phyloP scores from a whole-genome alignment of 2,113 vertebrate species.

The Baryphthengus martii region DNA sequence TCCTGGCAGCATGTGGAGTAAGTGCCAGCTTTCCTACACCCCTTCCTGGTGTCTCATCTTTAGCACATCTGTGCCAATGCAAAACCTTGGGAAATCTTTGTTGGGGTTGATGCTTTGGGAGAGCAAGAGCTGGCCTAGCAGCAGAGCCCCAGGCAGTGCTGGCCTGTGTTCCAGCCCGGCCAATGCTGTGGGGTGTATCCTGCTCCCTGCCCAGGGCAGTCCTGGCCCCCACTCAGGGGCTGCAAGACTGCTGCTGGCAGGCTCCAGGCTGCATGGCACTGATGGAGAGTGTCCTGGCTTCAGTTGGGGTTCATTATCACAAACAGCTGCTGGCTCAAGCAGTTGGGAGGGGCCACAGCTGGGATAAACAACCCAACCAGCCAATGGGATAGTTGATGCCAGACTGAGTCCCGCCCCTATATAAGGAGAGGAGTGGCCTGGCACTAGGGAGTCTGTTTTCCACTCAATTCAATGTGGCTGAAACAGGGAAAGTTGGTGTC shows the following conservation, averaged over 20 bases:
- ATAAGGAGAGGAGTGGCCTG: too few species aligned
- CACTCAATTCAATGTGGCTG: too few species aligned
- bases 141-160: accelerated
- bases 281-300: neutral
- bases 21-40: neutral
- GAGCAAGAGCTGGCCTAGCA: neutral
- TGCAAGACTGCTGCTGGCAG: neutral
- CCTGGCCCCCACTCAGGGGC: neutral
- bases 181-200: accelerated
- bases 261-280: neutral
- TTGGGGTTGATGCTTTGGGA: neutral
- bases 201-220: too few species aligned
- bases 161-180: neutral
- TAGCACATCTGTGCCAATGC: accelerated
- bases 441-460: too few species aligned
- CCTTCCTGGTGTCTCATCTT: neutral
- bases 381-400: too few species aligned
- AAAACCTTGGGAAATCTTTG: neutral
- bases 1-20: neutral
- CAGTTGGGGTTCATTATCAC: too few species aligned
- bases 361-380: too few species aligned
- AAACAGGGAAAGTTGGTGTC: too few species aligned
- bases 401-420: too few species aligned
- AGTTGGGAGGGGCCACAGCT: too few species aligned
- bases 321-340: too few species aligned